Evolutionary conservation across 2,797 vertebrate genomes (phyloP), one percentile per base, ranked within the genome.

Genomic region (Sciurus vulgaris): DNA sequence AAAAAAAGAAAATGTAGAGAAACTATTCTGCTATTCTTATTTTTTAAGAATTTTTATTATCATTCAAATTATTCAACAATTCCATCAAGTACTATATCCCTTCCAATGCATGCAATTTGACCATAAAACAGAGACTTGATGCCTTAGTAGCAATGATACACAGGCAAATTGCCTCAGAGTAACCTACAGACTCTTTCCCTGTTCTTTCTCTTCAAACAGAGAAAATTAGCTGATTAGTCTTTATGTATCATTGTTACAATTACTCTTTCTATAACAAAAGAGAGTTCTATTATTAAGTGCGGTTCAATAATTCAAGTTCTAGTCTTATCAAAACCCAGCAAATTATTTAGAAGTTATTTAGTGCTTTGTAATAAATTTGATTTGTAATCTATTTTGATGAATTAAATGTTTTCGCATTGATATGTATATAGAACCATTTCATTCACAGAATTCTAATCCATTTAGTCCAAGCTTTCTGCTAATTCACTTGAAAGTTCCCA

Each of bases 311-410:
- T 91, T 33, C 7, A 89, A 65, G 38, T 56, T 69, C 38, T 67
- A 51, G 28, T 81, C 76, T 93, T 89, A 44, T 1, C 30, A 84
- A 91, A 88, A 83, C 1, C 35, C 91, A 87, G 22, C 51, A 83
- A 78, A 78, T 59, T 17, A 20, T 30, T 83, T 78, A 47, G 35
- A 79, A 49, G 13, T 51, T 74, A n/a, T 63, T 56, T 38, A 38
- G 33, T 33, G 38, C 20, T 97, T 89, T 89, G 38, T 51, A 89
- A 51, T 84, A 84, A 77, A 47, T 89, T 72, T 81, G 10, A 93
- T 76, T 88, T 65, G 26, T 28, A 86, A 51, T 93, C n/a, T 72
- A 18, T 74, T 92, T 94, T 89, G 63, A 38, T 96, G 92, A 61
- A 67, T 49, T 79, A 88, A 86, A 41, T 88, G 76, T 61, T 63